Conservation (phyloP, 37 sponge, comb jelly and placozoan species). For the Halichondria panicea region DNA sequence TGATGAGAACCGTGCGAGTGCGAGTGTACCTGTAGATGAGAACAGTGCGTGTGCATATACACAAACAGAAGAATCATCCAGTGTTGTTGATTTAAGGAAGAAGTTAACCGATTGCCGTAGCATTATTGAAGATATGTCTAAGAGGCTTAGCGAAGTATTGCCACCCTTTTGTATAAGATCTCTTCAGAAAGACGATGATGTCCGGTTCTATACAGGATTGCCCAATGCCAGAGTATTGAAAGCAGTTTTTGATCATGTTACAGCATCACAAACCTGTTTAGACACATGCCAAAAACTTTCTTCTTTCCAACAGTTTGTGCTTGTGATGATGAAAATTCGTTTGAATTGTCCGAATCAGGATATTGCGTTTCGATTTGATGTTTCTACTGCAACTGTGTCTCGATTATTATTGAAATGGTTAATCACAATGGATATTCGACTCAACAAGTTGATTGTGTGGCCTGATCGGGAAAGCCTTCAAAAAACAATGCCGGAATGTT, state of each 20-base stretch:
- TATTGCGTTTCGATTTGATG: conserved; percentile 55
- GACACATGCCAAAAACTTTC: conserved; percentile 12
- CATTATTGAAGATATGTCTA: too few species aligned
- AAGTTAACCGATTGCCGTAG: too few species aligned
- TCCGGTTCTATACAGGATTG: conserved; percentile 41
- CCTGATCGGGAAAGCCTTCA: conserved; percentile 52
- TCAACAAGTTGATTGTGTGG: conserved; percentile 58
- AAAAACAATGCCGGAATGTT: conserved; percentile 73
- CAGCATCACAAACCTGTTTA: not conserved
- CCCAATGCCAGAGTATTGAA: conserved; percentile 14
- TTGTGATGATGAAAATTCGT: conserved; percentile 48
- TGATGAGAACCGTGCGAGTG: too few species aligned
- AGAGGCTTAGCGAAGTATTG: too few species aligned
- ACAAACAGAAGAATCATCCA: too few species aligned
- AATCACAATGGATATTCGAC: conserved; percentile 8
- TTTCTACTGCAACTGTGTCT: conserved; percentile 39
- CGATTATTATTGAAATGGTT: conserved; percentile 40
- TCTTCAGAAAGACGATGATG: conserved; percentile 19
- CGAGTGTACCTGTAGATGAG: too few species aligned
- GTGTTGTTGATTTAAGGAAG: too few species aligned
- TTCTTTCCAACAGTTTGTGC: conserved; percentile 55
- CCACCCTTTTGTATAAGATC: too few species aligned
- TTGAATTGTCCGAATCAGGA: conserved; percentile 26
- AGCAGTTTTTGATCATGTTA: conserved; percentile 10
- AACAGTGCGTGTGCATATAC: too few species aligned